Base-by-base conservation (phyloP, 2,888 invertebrate genomes). In the Clepsis dumicolana region DNA sequence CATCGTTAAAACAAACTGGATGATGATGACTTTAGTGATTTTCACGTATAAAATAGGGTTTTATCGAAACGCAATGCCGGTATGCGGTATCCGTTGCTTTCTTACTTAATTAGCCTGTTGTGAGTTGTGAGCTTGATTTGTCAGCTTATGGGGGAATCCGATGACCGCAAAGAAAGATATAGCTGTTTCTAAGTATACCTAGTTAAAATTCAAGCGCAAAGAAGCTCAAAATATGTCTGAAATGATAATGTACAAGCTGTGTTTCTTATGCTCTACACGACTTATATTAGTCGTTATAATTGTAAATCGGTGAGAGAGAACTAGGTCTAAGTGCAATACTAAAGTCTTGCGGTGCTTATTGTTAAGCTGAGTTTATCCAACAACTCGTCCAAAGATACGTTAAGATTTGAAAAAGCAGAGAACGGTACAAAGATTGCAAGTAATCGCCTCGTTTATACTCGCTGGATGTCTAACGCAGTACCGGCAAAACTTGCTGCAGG, bases 401-500 rank as follows among this genome's bases (percentile, higher is more conserved):
- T 48, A 18, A 18, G 48, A 48, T 48, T 48, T 48, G 12, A 48
- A 48, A 48, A 48, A 44, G 16, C 5, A 18, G 21, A 48, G 48
- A 59, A 38, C 59, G 59, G 38, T 41, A 41, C 25, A 41, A 16
- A 59, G 59, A 59, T 59, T 35, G 38, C 59, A 59, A 59, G n/a
- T 41, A 59, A 38, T 59, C 38, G 24, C 59, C 4, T 25, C 54
- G 59, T 59, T 59, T 59, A 59, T 41, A 59, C 25, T 16, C 41
- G 41, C 16, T 24, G 38, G 41, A 38, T 21, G 25, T 25, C 59
- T 41, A 41, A 59, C 25, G 41, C 24, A 16, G 38, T 44, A 61
- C 60, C 29, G 60, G 48, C 48, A 48, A 61, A 61, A 59, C 60
- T 48, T 27, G 60, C 60, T 61, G 60, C 70, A 66, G 68, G 72